Percentiles rank a stretch among this genome's conserved stretches.
phyloP scores from a whole-genome alignment of 2,113 vertebrate species.

The Grammomys dolichurus region DNA sequence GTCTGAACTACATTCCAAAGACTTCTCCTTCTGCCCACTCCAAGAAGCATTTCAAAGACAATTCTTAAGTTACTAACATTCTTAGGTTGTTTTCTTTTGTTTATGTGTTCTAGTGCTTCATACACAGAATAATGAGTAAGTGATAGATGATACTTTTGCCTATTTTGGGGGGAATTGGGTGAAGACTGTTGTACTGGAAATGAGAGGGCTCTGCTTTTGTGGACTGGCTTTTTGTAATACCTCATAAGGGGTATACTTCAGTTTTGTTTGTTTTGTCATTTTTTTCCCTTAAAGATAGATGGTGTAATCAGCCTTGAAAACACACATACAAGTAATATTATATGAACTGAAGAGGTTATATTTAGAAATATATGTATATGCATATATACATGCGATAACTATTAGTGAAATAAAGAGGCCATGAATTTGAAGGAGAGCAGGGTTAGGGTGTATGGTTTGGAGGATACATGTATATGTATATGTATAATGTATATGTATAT shows the following conservation, averaged over 20 bases:
- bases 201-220: not conserved
- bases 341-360: not conserved
- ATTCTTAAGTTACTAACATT: not conserved
- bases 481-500: too few species aligned
- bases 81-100: not conserved
- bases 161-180: not conserved
- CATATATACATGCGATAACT: not conserved
- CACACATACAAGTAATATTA: not conserved
- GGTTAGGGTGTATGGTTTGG: not conserved
- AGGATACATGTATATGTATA: too few species aligned
- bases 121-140: not conserved
- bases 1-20: not conserved
- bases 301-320: not conserved
- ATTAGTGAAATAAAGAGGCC: not conserved
- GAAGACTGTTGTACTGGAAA: not conserved
- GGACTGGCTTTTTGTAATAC: not conserved
- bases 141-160: not conserved
- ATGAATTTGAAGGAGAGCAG: not conserved
- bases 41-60: conserved; percentile 7
- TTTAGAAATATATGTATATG: not conserved
- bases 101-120: not conserved
- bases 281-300: not conserved
- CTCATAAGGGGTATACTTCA: not conserved
- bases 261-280: not conserved
- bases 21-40: not conserved